A percentile compares a stretch with the other conserved stretches of the same genome.
Evolutionary conservation across 2,888 invertebrate species (phyloP).

Genomic region (Sericinus montela): DNA sequence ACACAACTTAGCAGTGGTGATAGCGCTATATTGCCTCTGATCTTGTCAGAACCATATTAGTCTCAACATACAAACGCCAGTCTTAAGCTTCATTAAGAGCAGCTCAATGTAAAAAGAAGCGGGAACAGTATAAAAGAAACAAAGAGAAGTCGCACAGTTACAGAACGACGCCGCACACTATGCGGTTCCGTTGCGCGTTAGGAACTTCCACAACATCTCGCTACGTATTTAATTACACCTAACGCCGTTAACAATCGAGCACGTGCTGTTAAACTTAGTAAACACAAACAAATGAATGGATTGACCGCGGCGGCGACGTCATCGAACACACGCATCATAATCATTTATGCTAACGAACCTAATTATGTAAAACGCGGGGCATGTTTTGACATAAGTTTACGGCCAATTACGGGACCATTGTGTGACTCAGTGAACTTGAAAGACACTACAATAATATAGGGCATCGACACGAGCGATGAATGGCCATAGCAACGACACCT

Average conservation of each 20-base stretch:
- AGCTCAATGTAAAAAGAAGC: too few species aligned
- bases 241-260: conserved; percentile 64
- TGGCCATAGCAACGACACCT: conserved; percentile 56
- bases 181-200: background rate
- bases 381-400: conserved; percentile 72
- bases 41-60: too few species aligned
- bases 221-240: conserved; percentile 59
- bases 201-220: conserved; percentile 28
- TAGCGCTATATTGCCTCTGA: too few species aligned
- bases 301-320: conserved; percentile 66
- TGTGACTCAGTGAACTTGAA: conserved; percentile 74
- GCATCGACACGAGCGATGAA: conserved; percentile 63
- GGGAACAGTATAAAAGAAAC: background rate
- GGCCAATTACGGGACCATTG: conserved; percentile 71
- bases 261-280: conserved; percentile 71
- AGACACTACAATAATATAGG: conserved; percentile 69
- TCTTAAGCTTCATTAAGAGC: too few species aligned
- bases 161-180: background rate
- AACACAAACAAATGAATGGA: conserved; percentile 72
- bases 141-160: background rate
- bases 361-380: conserved; percentile 75
- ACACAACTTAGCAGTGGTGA: too few species aligned
- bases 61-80: too few species aligned
- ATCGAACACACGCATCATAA: conserved; percentile 72
- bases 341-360: conserved; percentile 72